Percentiles rank a stretch among this genome's conserved stretches.
phyloP scores from a whole-genome alignment of 92 coral and sea anemone species.

The Heteractis magnifica region DNA sequence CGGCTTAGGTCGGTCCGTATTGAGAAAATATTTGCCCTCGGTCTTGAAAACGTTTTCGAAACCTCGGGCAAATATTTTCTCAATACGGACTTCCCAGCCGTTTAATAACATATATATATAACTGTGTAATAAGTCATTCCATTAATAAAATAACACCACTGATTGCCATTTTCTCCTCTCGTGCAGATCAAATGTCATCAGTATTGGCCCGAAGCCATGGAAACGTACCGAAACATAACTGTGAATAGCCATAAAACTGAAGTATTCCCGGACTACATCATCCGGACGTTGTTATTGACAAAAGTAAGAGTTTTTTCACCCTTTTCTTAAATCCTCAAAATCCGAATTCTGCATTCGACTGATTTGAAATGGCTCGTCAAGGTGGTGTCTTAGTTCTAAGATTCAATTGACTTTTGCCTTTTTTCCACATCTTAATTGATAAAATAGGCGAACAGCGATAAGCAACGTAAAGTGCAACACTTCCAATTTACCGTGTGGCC shows the following conservation, averaged over 20 bases:
- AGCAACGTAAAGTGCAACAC: constrained; percentile 35
- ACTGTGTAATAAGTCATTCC: too few relatives aligned
- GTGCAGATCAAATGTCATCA: constrained; percentile 55
- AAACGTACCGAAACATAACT: constrained; percentile 42
- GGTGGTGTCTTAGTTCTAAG: background rate
- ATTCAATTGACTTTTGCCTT: background rate
- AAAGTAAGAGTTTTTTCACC: constrained; percentile 24
- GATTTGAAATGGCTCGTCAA: too few relatives aligned
- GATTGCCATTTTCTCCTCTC: background rate
- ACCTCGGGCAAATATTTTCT: too few relatives aligned
- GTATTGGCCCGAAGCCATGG: constrained; percentile 62
- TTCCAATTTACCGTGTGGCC: constrained; percentile 51
- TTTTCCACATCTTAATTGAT: too few relatives aligned
- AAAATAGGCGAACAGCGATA: constrained; percentile 14
- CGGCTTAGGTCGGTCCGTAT: too few relatives aligned
- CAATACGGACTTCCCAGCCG: too few relatives aligned
- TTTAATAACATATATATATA: too few relatives aligned
- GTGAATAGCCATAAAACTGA: constrained; percentile 43
- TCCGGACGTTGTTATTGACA: constrained; percentile 37
- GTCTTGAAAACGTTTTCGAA: too few relatives aligned
- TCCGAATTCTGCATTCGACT: background rate
- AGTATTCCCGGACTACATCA: constrained; percentile 51
- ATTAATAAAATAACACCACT: too few relatives aligned
- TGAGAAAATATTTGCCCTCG: too few relatives aligned
- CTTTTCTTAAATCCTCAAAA: background rate